Base-by-base conservation (phyloP, 2,113 vertebrate species). In the Syngnathus floridae region DNA sequence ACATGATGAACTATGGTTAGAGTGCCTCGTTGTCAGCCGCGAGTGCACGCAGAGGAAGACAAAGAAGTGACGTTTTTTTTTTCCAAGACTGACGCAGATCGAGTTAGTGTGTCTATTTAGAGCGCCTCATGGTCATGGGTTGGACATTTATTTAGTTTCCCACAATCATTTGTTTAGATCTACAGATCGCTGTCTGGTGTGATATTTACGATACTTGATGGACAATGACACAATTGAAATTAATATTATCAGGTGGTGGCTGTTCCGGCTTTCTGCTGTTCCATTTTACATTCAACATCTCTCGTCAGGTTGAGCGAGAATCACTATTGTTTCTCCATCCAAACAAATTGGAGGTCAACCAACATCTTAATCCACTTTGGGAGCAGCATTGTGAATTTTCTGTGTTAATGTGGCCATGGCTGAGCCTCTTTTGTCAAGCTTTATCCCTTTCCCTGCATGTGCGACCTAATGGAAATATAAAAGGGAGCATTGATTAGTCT, bases 401-500 rank as follows among this genome's bases (percentile, higher is more conserved):
- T 49, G 26, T 43, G 68, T 51, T 62, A 40, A 62, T 75, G 72
- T 62, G 67, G 65, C 56, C 73, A 55, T 58, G 55, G 41, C 43
- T 66, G 71, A 68, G 67, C 71, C 72, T 73, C 67, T 40, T 65
- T 71, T 75, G 79, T 77, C 84, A 86, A 84, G 73, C 76, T 89
- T 90, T 88, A 87, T 88, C 80, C 68, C 65, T 78, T 86, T 90
- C 80, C 78, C 75, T 81, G 26, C 75, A 11, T 11, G 40, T 77
- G 80, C 65, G 78, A 72, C 84, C 83, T 90, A 88, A 91, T 90
- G 86, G 88, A 88, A 89, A 90, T 88, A 89, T 89, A 88, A 90
- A 90, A 88, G 85, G 77, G 62, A 65, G 72, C 87, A 91, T 89
- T 91, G 89, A 92, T 91, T 88, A 89, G 83, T 86, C 85, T 88